Evolutionary conservation across 1,140 invertebrate genomes (phyloP).

Genomic region (Atta cephalotes): DNA sequence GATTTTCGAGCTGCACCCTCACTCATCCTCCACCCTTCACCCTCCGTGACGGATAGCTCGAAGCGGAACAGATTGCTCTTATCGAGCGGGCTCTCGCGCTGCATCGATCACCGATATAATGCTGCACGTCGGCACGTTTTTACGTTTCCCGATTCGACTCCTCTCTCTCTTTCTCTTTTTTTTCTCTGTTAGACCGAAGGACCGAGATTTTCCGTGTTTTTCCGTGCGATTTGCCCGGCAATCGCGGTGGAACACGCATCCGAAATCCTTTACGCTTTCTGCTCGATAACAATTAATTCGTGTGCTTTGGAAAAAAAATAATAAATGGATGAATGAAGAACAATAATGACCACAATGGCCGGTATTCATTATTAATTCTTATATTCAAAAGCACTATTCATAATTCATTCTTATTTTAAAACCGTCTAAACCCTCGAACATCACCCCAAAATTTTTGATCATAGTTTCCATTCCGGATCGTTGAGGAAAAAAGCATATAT

Average conservation of each 20-base stretch:
- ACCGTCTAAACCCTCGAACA: too few relatives aligned
- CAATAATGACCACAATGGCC: too few relatives aligned
- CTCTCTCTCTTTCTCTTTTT: not conserved
- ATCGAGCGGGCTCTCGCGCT: constrained; percentile 28
- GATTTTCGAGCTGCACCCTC: constrained; percentile 40
- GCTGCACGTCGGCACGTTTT: constrained; percentile 49
- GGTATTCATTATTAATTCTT: too few relatives aligned
- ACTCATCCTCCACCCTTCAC: not conserved
- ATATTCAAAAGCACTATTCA: too few relatives aligned
- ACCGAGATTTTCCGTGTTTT: constrained; percentile 40
- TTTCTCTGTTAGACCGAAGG: not conserved
- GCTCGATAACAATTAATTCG: constrained; percentile 13
- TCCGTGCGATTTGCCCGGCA: constrained; percentile 22
- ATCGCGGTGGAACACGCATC: constrained; percentile 2
- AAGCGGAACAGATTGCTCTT: constrained; percentile 66
- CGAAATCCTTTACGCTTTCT: constrained; percentile 1
- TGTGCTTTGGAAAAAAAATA: not conserved
- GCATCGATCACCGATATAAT: constrained; percentile 61
- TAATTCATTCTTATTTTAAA: too few relatives aligned
- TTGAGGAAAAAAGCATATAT: too few relatives aligned
- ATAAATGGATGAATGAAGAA: not conserved
- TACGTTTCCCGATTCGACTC: not conserved
- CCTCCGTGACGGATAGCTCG: constrained; percentile 49
- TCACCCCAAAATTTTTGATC: too few relatives aligned
- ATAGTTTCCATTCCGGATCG: too few relatives aligned